These are phyloP conservation scores for Remorina albescens DNA, from an alignment of 2,797 vertebrate species.

Conservation along the genomic window DNA sequence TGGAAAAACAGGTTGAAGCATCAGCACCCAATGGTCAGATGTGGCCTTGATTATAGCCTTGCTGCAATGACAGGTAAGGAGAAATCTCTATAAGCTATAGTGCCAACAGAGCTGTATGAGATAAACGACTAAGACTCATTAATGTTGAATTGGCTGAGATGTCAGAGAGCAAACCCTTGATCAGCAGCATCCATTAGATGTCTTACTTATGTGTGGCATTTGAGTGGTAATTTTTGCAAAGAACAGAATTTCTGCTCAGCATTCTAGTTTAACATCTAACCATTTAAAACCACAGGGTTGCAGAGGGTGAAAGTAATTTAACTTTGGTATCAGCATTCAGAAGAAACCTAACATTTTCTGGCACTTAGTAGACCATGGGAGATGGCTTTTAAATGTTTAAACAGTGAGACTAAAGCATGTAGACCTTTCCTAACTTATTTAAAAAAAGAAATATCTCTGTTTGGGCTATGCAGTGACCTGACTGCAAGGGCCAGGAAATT, in stretches of 20 bases:
- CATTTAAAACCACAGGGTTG: slow-evolving; percentile 3
- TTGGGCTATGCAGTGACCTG: neutral
- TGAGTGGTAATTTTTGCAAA: neutral
- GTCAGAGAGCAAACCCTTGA: neutral
- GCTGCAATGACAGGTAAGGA: neutral
- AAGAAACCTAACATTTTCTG: slow-evolving; percentile 26
- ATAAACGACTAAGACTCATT: neutral
- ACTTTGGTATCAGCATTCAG: slow-evolving; percentile 2
- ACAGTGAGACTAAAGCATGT: too few relatives aligned
- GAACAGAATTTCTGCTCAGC: neutral
- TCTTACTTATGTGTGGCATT: neutral
- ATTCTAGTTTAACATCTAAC: neutral
- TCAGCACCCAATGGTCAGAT: too few relatives aligned
- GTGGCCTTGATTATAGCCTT: neutral
- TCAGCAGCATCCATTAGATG: neutral
- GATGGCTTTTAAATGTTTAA: slow-evolving; percentile 1
- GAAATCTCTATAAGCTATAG: neutral
- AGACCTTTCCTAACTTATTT: neutral
- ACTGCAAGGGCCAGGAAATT: neutral
- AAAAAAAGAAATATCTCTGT: slow-evolving; percentile 1
- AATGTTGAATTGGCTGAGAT: slow-evolving; percentile 2
- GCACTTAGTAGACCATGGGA: slow-evolving; percentile 13
- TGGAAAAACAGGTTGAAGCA: too few relatives aligned
- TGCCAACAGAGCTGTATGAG: slow-evolving; percentile 13
- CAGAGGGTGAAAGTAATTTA: neutral